A percentile compares a stretch with the other conserved stretches of the same genome.
Conservation (phyloP, 2,888 invertebrate species). For the Eupithecia centaureata region DNA sequence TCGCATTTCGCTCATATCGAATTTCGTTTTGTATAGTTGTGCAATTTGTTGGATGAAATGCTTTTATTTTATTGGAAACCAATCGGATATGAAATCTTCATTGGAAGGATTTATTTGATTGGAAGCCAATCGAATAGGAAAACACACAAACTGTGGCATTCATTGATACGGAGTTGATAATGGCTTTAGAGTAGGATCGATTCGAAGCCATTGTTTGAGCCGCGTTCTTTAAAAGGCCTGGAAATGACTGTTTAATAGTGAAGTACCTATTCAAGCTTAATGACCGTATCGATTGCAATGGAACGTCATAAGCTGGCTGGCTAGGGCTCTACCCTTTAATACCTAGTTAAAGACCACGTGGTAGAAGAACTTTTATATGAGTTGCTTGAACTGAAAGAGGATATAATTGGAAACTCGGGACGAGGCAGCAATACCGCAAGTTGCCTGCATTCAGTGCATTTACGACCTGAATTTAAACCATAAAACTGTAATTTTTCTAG, state of each 20-base stretch:
- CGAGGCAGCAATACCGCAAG: slow-evolving; percentile 63
- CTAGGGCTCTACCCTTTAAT: slow-evolving; percentile 50
- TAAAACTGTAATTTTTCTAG: slow-evolving; percentile 52
- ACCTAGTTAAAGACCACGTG: slow-evolving; percentile 64
- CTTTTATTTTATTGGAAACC: slow-evolving; percentile 32
- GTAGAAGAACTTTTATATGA: slow-evolving; percentile 79
- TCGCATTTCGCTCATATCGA: slow-evolving; percentile 46
- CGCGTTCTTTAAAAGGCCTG: slow-evolving; percentile 46
- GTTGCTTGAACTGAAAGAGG: slow-evolving; percentile 73
- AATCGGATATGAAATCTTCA: slow-evolving; percentile 33
- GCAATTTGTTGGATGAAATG: slow-evolving; percentile 30
- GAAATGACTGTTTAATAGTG: slow-evolving; percentile 44
- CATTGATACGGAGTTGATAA: slow-evolving; percentile 41
- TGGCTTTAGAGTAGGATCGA: slow-evolving; percentile 41
- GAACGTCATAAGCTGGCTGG: slow-evolving; percentile 34
- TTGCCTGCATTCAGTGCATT: slow-evolving; percentile 55
- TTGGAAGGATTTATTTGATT: slow-evolving; percentile 29
- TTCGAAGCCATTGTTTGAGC: slow-evolving; percentile 43
- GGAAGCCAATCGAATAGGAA: slow-evolving; percentile 28
- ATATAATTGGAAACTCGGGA: slow-evolving; percentile 78
- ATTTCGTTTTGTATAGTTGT: slow-evolving; percentile 39
- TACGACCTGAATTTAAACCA: slow-evolving; percentile 65
- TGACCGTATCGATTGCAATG: slow-evolving; percentile 45
- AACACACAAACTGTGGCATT: slow-evolving; percentile 27
- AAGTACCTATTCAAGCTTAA: slow-evolving; percentile 45